phyloP scores from a whole-genome alignment of 2,888 invertebrate genomes.

The Limenitis camilla region DNA sequence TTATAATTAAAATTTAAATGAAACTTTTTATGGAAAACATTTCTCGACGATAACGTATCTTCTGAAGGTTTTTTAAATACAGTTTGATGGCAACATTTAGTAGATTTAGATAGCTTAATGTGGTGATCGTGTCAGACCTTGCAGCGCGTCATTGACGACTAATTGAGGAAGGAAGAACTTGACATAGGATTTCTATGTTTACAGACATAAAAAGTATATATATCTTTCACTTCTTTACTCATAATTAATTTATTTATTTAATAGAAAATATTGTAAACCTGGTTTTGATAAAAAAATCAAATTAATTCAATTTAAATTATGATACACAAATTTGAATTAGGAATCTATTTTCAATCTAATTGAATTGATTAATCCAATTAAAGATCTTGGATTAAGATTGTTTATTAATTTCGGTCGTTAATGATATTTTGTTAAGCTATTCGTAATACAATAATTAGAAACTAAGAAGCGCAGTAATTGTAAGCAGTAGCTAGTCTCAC shows the following conservation, averaged over 20 bases:
- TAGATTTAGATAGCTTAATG: conserved; percentile 1
- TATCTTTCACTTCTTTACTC: not conserved
- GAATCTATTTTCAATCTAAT: not conserved
- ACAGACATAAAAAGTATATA: not conserved
- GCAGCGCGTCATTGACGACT: conserved; percentile 9
- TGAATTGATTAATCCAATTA: not conserved
- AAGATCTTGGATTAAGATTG: not conserved
- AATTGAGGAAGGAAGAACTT: conserved; percentile 11
- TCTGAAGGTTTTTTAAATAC: too few relatives aligned
- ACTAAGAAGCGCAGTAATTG: conserved; percentile 18
- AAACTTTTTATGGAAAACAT: too few relatives aligned
- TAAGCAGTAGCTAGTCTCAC: conserved; percentile 27
- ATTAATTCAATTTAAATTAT: too few relatives aligned
- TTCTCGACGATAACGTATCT: too few relatives aligned
- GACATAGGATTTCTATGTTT: conserved; percentile 7
- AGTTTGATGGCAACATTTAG: not conserved
- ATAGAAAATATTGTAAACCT: too few relatives aligned
- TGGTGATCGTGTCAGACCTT: conserved; percentile 4
- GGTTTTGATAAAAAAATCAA: too few relatives aligned
- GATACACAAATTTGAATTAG: too few relatives aligned
- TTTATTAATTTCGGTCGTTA: not conserved
- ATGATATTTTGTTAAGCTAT: not conserved
- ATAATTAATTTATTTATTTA: not conserved
- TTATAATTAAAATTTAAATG: too few relatives aligned
- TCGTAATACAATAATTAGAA: conserved; percentile 19